Base-by-base conservation (phyloP, 1,140 invertebrate genomes). In the Geopemphigus sp. region DNA sequence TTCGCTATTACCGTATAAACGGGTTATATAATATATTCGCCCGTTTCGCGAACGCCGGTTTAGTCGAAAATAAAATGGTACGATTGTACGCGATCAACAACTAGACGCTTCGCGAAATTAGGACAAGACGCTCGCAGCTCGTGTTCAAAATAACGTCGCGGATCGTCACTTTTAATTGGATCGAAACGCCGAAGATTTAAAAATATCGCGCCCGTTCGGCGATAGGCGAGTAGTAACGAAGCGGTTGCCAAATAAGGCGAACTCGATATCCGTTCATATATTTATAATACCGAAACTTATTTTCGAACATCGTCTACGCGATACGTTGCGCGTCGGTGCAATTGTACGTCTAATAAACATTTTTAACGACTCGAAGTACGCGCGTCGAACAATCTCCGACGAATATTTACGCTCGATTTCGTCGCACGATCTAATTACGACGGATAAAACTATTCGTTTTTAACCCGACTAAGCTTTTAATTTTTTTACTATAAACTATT, bases 211-310 rank as follows among this genome's bases (percentile, higher is more conserved):
- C 64, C 5, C 47, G 5, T 10, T 29, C 26, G 15, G 24, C 8
- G 11, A 12, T 12, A 50, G 14, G 14, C 47, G 32, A 39, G 45
- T 53, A 26, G 5, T 54, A 72, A 54, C 19, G 68, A 53, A 24
- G 50, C 29, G 24, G 50, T 72, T n/a, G 47, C 68, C 68, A 72
- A 72, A 72, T 54, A 72, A 53, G 68, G 68, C 54, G 26, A 72
- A 54, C 68, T 72, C 29, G 47, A 29, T 2, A 29, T 29, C 68
- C 54, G 54, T 54, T 54, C 53, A 54, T 72, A 53, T n/a, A 50
- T 5, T 54, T 72, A 19, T 54, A 19, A 29, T 72, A n/a, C 24
- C 29, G 14, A 29, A 54, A 32, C 4, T 53, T 72, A 72, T 72
- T 72, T 72, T 54, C 10, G 26, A 29, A 72, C 47, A 3, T 19